A percentile compares a stretch with the other conserved stretches of the same genome.
phyloP scores from a whole-genome alignment of 2,113 vertebrate genomes.

The Festucalex cinctus region DNA sequence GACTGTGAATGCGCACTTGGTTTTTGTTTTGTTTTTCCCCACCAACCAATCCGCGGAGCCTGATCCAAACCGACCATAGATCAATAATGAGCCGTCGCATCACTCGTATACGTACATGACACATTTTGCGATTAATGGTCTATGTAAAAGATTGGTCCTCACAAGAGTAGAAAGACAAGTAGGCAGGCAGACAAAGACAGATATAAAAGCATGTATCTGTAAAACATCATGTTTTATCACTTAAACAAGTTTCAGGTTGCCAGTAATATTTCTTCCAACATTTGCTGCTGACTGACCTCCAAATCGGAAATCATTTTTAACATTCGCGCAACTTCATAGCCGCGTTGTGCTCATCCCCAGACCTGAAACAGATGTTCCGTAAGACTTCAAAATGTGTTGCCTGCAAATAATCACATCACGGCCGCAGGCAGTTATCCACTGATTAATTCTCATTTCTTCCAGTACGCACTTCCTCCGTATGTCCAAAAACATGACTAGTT shows the following conservation, averaged over 20 bases:
- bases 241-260: slow-evolving; percentile 43
- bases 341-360: slow-evolving; percentile 48
- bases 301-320: slow-evolving; percentile 60
- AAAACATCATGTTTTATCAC: slow-evolving; percentile 60
- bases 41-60: too few relatives aligned
- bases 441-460: slow-evolving; percentile 13
- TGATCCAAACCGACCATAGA: too few relatives aligned
- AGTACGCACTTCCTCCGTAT: slow-evolving; percentile 11
- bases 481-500: slow-evolving; percentile 16
- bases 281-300: slow-evolving; percentile 55
- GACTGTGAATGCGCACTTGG: too few relatives aligned
- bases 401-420: slow-evolving; percentile 51
- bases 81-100: too few relatives aligned
- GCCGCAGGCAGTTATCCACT: slow-evolving; percentile 23
- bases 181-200: neutral
- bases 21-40: too few relatives aligned
- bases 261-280: slow-evolving; percentile 47
- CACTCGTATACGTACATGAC: too few relatives aligned
- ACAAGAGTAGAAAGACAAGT: too few relatives aligned
- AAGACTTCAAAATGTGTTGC: slow-evolving; percentile 43
- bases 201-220: slow-evolving; percentile 30
- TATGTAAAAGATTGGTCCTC: too few relatives aligned
- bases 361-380: slow-evolving; percentile 66
- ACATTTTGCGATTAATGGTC: too few relatives aligned
- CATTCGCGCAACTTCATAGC: slow-evolving; percentile 40